These are phyloP conservation scores for Budorcas taxicolor DNA, from an alignment of 2,113 vertebrate genomes.

Conservation along the genomic window DNA sequence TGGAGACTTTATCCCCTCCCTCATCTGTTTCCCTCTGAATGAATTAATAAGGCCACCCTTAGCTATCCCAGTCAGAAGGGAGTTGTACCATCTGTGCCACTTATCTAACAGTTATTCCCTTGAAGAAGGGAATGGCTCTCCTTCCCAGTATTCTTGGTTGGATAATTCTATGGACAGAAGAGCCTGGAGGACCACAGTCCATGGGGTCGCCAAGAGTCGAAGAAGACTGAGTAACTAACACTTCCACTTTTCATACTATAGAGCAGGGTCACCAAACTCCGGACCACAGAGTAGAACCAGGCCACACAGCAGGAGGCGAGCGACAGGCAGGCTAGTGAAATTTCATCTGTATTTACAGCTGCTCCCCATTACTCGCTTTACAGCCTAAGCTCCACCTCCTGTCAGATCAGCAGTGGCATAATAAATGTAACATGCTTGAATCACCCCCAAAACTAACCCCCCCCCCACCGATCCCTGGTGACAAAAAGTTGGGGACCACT, in stretches of 20 bases:
- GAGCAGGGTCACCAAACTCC: neutral
- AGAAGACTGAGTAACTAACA: neutral
- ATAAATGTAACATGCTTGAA: neutral
- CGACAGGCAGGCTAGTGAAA: neutral
- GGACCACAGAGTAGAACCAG: neutral
- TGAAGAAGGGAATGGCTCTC: neutral
- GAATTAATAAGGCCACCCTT: neutral
- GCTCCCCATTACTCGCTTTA: neutral
- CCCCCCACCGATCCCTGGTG: neutral
- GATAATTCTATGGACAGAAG: neutral
- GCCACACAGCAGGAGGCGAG: too few relatives aligned
- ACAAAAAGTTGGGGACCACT: neutral
- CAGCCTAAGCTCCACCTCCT: neutral
- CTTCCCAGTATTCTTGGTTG: neutral
- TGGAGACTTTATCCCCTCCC: neutral
- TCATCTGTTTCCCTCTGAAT: neutral
- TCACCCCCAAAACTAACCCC: neutral
- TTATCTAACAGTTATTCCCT: neutral
- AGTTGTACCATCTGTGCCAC: neutral
- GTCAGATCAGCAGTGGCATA: neutral
- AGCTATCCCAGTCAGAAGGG: neutral
- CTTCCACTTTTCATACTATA: neutral
- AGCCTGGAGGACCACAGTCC: neutral
- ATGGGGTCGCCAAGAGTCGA: neutral
- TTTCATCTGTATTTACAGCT: neutral